Evolutionary conservation across 2,113 vertebrate species (phyloP).

Genomic region (Rhynchomys soricoides): DNA sequence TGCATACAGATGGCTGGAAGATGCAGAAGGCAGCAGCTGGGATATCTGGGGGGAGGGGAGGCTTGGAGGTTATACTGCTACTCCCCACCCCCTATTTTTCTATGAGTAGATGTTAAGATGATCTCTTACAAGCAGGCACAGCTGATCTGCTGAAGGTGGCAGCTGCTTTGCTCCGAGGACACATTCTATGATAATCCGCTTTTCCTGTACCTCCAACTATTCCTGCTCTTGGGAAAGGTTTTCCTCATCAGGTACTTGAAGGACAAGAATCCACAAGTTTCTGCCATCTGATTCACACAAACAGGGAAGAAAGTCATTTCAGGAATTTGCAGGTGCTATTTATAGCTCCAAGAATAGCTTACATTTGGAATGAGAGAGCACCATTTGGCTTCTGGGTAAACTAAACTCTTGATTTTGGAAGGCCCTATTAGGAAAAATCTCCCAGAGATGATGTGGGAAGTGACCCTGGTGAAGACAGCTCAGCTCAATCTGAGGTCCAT

Average conservation of each 20-base stretch:
- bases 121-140: not conserved
- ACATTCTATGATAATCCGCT: not conserved
- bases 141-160: not conserved
- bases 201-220: not conserved
- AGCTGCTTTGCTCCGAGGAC: not conserved
- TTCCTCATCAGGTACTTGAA: not conserved
- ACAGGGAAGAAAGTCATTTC: not conserved
- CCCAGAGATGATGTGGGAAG: not conserved
- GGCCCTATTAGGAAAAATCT: not conserved
- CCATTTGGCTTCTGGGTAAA: constrained; percentile 7
- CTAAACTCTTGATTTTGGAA: not conserved
- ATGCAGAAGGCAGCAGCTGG: not conserved
- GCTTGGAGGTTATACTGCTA: no score
- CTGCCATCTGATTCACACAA: not conserved
- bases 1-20: not conserved
- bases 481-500: not conserved
- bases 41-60: no score
- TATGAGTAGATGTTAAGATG: not conserved
- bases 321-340: not conserved
- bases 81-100: no score
- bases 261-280: not conserved
- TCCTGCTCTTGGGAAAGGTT: not conserved
- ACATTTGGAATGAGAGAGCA: not conserved
- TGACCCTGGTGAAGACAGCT: not conserved
- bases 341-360: not conserved